A percentile compares a stretch with the other conserved stretches of the same genome.
Evolutionary conservation across 1,140 invertebrate genomes (phyloP).

Genomic region (Solenopsis invicta): DNA sequence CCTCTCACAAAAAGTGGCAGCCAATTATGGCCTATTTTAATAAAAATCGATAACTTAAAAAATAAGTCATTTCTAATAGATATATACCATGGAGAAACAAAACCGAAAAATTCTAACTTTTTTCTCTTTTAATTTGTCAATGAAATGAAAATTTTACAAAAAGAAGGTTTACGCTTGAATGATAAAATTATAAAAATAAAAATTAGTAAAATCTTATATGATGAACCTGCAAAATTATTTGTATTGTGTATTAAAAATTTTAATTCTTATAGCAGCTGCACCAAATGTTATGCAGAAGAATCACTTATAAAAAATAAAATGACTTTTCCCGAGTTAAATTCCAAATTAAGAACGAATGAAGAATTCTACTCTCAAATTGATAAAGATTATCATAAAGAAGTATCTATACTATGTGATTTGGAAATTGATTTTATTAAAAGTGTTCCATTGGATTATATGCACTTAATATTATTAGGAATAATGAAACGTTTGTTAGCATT

Average conservation of each 20-base stretch:
- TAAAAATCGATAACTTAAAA: constrained; percentile 6
- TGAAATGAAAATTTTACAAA: constrained; percentile 19
- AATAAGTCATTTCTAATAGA: neutral
- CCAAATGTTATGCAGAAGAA: neutral
- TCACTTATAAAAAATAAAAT: neutral
- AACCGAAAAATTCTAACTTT: neutral
- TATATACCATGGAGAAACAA: neutral
- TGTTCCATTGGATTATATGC: constrained; percentile 24
- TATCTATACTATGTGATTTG: constrained; percentile 23
- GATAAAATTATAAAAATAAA: neutral
- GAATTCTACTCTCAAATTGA: constrained; percentile 1
- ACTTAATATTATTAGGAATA: neutral
- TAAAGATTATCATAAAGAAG: constrained; percentile 13
- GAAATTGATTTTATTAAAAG: neutral
- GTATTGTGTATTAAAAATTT: neutral
- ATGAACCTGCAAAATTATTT: neutral
- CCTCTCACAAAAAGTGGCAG: constrained; percentile 9
- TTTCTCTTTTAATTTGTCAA: constrained; percentile 5
- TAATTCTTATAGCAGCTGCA: neutral
- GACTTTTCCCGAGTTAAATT: neutral
- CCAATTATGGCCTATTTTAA: constrained; percentile 16
- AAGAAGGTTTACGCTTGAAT: neutral
- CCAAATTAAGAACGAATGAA: neutral
- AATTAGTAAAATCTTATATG: neutral
- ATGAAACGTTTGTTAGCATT: constrained; percentile 28